phyloP scores from a whole-genome alignment of 2,113 vertebrate genomes.

The Bubo blakistoni region DNA sequence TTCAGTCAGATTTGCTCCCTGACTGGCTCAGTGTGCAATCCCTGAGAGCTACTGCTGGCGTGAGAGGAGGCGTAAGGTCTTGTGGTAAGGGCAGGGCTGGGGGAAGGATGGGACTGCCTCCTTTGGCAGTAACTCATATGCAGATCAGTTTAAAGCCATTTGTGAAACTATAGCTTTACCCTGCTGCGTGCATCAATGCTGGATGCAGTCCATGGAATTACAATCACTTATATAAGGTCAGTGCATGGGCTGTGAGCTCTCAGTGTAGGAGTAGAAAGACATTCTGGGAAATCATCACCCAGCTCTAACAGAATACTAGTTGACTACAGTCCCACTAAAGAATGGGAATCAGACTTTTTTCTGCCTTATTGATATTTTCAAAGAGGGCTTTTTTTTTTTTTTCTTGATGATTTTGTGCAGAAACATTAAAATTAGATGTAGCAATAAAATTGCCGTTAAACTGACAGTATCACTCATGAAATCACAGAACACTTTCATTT shows the following conservation, averaged over 20 bases:
- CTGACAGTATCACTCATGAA: background rate
- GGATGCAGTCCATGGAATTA: background rate
- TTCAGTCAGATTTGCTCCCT: background rate
- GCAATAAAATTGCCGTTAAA: background rate
- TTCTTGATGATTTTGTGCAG: background rate
- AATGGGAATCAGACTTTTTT: background rate
- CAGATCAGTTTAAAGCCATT: background rate
- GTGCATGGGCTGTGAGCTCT: background rate
- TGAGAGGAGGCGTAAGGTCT: background rate
- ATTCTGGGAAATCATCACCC: background rate
- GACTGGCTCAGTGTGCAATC: background rate
- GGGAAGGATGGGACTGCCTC: background rate
- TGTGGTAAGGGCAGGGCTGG: background rate
- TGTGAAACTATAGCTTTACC: background rate
- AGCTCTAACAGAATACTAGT: background rate
- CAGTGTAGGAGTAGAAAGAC: background rate
- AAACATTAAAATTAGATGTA: background rate
- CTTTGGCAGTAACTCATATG: background rate
- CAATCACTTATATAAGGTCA: background rate
- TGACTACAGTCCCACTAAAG: background rate
- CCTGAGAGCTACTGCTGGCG: background rate
- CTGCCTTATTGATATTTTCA: background rate
- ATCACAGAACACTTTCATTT: background rate
- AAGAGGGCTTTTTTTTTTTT: background rate
- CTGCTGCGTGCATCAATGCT: background rate